Evolutionary conservation across 2,888 invertebrate species (phyloP).

Genomic region (Phyllotreta striolata): DNA sequence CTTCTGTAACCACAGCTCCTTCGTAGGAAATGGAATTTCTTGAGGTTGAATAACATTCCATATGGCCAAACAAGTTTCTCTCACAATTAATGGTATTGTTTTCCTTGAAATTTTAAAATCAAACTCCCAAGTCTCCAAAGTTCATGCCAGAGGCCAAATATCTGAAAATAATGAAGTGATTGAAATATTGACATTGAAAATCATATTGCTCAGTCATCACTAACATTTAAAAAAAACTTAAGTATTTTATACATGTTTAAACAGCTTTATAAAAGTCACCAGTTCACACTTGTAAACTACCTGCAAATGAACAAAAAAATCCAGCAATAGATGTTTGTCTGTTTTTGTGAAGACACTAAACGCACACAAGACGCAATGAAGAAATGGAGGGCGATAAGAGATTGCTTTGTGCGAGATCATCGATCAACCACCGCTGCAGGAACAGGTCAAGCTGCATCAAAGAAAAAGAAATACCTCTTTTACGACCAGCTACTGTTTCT

Average conservation of each 20-base stretch:
- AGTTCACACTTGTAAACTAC: too few species aligned
- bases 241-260: too few species aligned
- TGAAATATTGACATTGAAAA: too few species aligned
- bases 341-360: not conserved
- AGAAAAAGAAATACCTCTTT: conserved; percentile 22
- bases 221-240: too few species aligned
- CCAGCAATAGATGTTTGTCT: too few species aligned
- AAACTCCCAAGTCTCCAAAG: conserved; percentile 2
- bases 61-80: conserved; percentile 15
- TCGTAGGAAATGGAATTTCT: conserved; percentile 17
- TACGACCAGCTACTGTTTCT: conserved; percentile 28
- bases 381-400: conserved; percentile 10
- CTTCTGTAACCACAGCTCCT: conserved; percentile 19
- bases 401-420: conserved; percentile 11
- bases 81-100: conserved; percentile 2
- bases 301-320: too few species aligned
- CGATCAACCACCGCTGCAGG: conserved; percentile 16
- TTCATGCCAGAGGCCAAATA: conserved; percentile 3
- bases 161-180: conserved; percentile 4
- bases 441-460: conserved; percentile 21
- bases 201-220: too few species aligned
- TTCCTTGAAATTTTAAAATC: not conserved
- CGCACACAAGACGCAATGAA: too few species aligned
- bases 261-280: conserved; percentile 1
- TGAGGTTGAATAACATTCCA: conserved; percentile 19